A percentile compares a stretch with the other conserved stretches of the same genome.
Evolutionary conservation across 2,888 invertebrate species (phyloP).

Genomic region (Ormyrus rosae): DNA sequence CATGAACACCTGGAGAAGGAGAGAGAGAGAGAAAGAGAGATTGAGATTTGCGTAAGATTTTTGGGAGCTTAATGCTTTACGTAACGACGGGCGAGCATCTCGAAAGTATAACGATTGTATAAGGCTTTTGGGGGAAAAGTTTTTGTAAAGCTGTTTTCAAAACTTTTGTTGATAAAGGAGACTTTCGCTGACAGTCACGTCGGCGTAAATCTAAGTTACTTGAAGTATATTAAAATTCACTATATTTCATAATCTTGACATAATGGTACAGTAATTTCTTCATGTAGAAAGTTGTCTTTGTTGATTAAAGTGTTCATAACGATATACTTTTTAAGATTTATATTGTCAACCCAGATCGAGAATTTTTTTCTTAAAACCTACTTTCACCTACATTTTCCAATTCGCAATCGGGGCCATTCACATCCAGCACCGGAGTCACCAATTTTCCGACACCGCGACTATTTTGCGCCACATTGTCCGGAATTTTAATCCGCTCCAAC

Average conservation of each 20-base stretch:
- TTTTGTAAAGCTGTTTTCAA: too few species aligned
- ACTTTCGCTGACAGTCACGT: too few species aligned
- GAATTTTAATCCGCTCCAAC: conserved; percentile 62
- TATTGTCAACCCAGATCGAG: neutral
- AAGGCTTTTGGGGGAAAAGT: neutral
- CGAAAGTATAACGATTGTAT: neutral
- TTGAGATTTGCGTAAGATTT: too few species aligned
- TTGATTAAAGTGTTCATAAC: neutral
- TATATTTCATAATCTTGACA: too few species aligned
- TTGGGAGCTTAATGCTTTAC: too few species aligned
- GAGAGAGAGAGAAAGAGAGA: neutral
- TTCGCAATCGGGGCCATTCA: conserved; percentile 50
- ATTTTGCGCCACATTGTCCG: conserved; percentile 57
- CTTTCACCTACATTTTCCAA: conserved; percentile 58
- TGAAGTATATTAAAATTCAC: too few species aligned
- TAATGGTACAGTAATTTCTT: too few species aligned
- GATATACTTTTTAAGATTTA: neutral
- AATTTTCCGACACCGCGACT: conserved; percentile 58
- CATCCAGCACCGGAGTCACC: conserved; percentile 63
- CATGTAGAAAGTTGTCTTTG: neutral
- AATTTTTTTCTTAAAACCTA: neutral
- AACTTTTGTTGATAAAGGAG: too few species aligned
- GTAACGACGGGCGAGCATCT: too few species aligned
- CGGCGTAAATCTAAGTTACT: too few species aligned
- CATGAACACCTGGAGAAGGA: conserved; percentile 53